phyloP scores from a whole-genome alignment of 2,113 vertebrate genomes.

The Bubalus kerabau region DNA sequence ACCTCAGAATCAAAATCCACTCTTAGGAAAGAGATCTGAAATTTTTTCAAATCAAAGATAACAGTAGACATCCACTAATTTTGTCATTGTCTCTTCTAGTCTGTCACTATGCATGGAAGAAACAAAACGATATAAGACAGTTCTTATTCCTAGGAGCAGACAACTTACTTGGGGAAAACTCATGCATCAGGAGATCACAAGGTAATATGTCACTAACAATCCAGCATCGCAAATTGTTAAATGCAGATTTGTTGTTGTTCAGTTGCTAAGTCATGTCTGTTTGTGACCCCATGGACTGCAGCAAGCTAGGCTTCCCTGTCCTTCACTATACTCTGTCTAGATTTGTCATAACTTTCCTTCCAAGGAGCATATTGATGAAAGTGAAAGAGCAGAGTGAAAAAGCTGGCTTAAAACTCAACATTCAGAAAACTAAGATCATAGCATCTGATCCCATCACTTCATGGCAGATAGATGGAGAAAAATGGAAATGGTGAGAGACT shows the following conservation, averaged over 20 bases:
- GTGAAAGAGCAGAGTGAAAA: neutral
- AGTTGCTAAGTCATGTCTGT: neutral
- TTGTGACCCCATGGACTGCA: neutral
- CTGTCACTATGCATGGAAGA: neutral
- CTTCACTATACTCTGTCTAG: neutral
- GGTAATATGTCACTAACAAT: neutral
- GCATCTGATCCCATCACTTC: neutral
- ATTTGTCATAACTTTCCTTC: neutral
- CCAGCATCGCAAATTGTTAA: neutral
- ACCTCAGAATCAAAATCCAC: neutral
- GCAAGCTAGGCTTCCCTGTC: neutral
- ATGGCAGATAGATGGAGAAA: neutral
- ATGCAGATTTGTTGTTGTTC: neutral
- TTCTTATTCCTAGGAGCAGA: neutral
- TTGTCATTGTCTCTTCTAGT: neutral
- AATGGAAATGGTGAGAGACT: neutral
- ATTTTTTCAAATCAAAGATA: neutral
- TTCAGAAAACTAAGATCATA: neutral
- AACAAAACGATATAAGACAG: neutral
- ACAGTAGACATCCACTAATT: neutral
- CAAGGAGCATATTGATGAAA: neutral
- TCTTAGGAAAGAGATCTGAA: neutral
- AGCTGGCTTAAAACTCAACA: neutral
- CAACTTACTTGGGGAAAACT: neutral
- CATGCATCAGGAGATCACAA: neutral